A percentile compares a stretch with the other conserved stretches of the same genome.
Conservation (phyloP, 2,888 invertebrate genomes). For the Gymnoscelis rufifasciata region DNA sequence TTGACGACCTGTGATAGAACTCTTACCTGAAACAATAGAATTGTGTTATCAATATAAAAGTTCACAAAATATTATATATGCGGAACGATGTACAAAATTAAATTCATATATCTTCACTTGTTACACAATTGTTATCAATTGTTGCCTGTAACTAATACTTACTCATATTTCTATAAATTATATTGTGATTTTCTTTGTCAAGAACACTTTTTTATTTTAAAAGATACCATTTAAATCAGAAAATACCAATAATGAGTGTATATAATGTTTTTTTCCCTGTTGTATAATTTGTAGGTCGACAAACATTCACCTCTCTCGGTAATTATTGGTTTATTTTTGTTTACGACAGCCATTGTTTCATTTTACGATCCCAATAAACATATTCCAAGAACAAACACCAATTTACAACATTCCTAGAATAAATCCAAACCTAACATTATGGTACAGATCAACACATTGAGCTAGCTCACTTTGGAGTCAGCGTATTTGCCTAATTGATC, state of each 20-base stretch:
- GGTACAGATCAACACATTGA: conserved; percentile 65
- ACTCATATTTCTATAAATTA: too few species aligned
- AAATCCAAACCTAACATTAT: conserved; percentile 56
- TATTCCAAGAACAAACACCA: conserved; percentile 12
- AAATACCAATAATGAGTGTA: too few species aligned
- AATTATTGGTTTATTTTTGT: conserved; percentile 5
- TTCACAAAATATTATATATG: neutral
- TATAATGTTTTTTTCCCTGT: too few species aligned
- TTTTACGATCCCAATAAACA: conserved; percentile 18
- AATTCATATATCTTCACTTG: too few species aligned
- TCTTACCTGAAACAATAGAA: conserved; percentile 55
- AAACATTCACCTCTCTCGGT: neutral
- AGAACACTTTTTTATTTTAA: too few species aligned
- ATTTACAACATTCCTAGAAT: conserved; percentile 41
- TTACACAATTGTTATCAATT: too few species aligned
- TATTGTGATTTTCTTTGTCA: too few species aligned
- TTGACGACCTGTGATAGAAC: conserved; percentile 10
- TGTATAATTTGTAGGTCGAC: too few species aligned
- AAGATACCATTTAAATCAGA: too few species aligned
- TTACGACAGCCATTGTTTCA: conserved; percentile 8
- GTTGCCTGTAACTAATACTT: too few species aligned
- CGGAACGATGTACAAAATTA: too few species aligned
- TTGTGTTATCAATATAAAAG: conserved; percentile 3
- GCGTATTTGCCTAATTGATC: conserved; percentile 79
- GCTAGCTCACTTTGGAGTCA: conserved; percentile 69